Base-by-base conservation (phyloP, 2,888 invertebrate species). In the Apotomis capreana region DNA sequence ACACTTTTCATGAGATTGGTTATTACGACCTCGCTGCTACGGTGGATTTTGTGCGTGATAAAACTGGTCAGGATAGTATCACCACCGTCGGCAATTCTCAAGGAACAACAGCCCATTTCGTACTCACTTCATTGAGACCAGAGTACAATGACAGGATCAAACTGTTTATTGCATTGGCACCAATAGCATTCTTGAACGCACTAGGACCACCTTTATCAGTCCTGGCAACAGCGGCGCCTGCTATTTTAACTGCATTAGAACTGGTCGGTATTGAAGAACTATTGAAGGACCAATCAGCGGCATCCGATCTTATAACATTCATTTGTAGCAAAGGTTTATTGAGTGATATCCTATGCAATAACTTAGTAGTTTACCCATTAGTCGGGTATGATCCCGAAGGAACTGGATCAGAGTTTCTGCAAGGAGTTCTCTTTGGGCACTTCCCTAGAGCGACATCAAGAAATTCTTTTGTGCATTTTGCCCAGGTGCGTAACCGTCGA, bases 11-110 rank as follows among this genome's bases (percentile, higher is more conserved):
- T 81, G 96, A 97, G 83, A 95, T 95, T 84, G 97, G 96, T 0
- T 80, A 89, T 62, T 81, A 82, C 51, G 76, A 75, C 0, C 79
- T 86, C 3, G 76, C 97, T 6, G 95, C 96, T 0, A 94, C 94
- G 83, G 94, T 90, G 6, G 89, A 91, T 76, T 85, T 84, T 65
- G 79, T 91, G n/a, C 74, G 88, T 2, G 67, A 76, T 0, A 64
- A 74, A 5, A 96, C 96, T 0, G 91, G 93, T 3, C 87, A 92
- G 54, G 76, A 91, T 0, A 89, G 94, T 71, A 76, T 97, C 0
- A 94, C 94, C 78, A 96, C 95, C 81, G 86, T 95, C 6, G 97
- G 96, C 1, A 96, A 96, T 82, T 97, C 96, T 6, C 94, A 94
- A 85, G 97, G 97, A 36, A 94, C 94, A 0, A 95, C 95, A 0